Conservation (phyloP, 2,797 vertebrate genomes). For the Gambelia wislizenii region DNA sequence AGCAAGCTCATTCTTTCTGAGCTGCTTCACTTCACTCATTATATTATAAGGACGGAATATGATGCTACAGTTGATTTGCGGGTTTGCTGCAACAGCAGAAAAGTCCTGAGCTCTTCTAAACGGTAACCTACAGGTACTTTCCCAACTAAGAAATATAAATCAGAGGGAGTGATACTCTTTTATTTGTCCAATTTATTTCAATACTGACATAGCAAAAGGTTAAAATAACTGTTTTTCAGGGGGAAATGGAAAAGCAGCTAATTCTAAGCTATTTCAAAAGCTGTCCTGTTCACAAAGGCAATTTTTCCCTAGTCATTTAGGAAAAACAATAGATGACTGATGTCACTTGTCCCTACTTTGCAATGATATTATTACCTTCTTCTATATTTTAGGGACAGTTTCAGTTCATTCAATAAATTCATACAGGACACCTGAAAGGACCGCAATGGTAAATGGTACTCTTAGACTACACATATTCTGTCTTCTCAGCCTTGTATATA, state of each 20-base stretch:
- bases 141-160: background rate
- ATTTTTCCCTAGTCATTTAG: background rate
- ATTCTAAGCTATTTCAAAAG: background rate
- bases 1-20: too few relatives aligned
- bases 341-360: background rate
- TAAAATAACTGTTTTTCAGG: background rate
- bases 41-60: background rate
- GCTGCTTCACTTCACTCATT: background rate
- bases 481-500: background rate
- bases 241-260: background rate
- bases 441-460: background rate
- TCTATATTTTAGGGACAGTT: background rate
- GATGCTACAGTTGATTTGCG: background rate
- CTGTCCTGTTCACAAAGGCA: background rate
- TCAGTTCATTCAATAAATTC: background rate
- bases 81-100: background rate
- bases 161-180: background rate
- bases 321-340: background rate
- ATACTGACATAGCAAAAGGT: background rate
- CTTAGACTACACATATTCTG: background rate
- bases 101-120: background rate
- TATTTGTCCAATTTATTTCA: background rate
- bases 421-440: background rate
- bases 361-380: background rate
- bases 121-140: background rate